Evolutionary conservation across 1,140 invertebrate genomes (phyloP), one percentile per base, ranked within the genome.

Genomic region (Arion vulgaris): DNA sequence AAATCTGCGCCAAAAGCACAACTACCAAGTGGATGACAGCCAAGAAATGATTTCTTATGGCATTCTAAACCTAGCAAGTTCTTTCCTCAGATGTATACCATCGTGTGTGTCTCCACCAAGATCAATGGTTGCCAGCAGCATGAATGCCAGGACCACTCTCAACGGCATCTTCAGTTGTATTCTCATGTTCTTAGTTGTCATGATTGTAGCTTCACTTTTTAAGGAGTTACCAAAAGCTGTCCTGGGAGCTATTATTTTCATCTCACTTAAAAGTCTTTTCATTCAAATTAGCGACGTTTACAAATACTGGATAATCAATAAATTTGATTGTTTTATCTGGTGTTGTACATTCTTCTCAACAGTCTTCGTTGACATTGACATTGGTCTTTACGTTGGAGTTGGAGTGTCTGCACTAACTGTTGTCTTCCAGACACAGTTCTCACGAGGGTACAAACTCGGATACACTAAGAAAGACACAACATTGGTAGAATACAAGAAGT

Each of bases 101-200:
- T 92, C 91, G 7, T 98, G 97, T 11, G 97, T 95, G 45, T 95
- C 96, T 26, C 96, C 96, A 89, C 95, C 95, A 0, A 92, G 96
- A 85, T 97, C 96, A 49, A 97, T 97, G 90, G 87, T 91, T 23
- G 86, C 87, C n/a, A 87, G 85, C 34, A 79, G 81, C 34, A 91
- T 89, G 88, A 88, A 88, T 79, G 86, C 87, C n/a, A 89, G 87
- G 62, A 88, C 90, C 62, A 89, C 87, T 1, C 32, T 91, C 26
- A 79, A 80, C 66, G 89, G 89, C 2, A 41, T 94, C 41, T 86
- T 94, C 41, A 91, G 93, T 19, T 85, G 92, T n/a, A 83, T 90
- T 11, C 86, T 94, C 34, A 86, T 94, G 53, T 84, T 94, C 7
- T 84, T 94, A 9, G 91, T 94, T n/a, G 90, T 94, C 57, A 86